These are phyloP conservation scores for Crenichthys baileyi DNA, from an alignment of 2,797 vertebrate genomes.

Conservation along the genomic window DNA sequence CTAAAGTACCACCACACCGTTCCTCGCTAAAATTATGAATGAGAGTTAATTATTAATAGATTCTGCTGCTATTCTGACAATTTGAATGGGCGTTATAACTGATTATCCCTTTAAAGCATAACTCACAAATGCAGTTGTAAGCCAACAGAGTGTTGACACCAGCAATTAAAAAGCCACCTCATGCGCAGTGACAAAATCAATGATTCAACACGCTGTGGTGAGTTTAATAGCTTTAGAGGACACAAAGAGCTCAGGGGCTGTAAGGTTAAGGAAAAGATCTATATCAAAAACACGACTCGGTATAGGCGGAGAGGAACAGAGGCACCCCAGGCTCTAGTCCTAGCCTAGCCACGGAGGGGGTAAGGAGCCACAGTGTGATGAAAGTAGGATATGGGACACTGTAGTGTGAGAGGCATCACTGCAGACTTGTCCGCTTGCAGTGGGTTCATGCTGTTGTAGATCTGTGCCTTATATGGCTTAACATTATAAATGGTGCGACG, in stretches of 20 bases:
- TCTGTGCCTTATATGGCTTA: constrained; percentile 53
- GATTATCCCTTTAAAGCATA: constrained; percentile 25
- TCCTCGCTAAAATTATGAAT: constrained; percentile 8
- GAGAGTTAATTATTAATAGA: constrained; percentile 16
- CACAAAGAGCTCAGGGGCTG: constrained; percentile 52
- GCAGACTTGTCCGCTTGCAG: constrained; percentile 58
- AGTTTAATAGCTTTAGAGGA: constrained; percentile 65
- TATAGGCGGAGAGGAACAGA: constrained; percentile 36
- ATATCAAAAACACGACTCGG: constrained; percentile 53
- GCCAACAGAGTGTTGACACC: constrained; percentile 55
- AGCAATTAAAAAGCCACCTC: constrained; percentile 67
- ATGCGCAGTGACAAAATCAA: constrained; percentile 73
- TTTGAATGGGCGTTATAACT: constrained; percentile 10
- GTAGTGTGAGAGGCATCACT: constrained; percentile 47
- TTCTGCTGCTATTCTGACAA: constrained; percentile 23
- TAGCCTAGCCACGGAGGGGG: constrained; percentile 40
- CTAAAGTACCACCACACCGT: constrained; percentile 6
- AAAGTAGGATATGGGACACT: constrained; percentile 45
- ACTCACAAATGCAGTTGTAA: constrained; percentile 42
- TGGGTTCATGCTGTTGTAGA: constrained; percentile 47
- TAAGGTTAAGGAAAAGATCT: constrained; percentile 66
- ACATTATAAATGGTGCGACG: constrained; percentile 67
- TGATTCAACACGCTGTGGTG: constrained; percentile 66
- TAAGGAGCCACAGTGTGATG: constrained; percentile 40
- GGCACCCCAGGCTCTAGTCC: constrained; percentile 41